Evolutionary conservation across 2,888 invertebrate species (phyloP).

Genomic region (Caenorhabditis uteleia): DNA sequence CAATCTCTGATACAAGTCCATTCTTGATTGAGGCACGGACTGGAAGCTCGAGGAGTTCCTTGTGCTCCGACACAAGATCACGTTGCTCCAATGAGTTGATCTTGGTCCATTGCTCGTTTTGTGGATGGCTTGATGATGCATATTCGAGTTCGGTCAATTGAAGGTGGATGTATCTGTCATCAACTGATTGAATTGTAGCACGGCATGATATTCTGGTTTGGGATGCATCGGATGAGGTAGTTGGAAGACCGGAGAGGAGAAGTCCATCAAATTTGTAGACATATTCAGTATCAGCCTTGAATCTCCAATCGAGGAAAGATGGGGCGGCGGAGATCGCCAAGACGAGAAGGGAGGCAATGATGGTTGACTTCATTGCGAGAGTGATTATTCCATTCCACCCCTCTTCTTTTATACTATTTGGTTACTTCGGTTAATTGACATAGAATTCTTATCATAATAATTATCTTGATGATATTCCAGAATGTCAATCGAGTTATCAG

Average conservation of each 20-base stretch:
- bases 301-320: slow-evolving; percentile 21
- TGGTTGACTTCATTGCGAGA: slow-evolving; percentile 32
- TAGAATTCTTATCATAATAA: too few species aligned
- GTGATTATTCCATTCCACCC: too few species aligned
- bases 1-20: slow-evolving; percentile 50
- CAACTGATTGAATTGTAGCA: slow-evolving; percentile 34
- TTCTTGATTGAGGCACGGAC: slow-evolving; percentile 40
- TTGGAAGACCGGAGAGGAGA: slow-evolving; percentile 40
- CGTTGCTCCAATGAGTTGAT: slow-evolving; percentile 45
- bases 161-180: slow-evolving; percentile 34
- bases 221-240: slow-evolving; percentile 25
- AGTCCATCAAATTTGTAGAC: slow-evolving; percentile 39
- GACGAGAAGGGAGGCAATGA: slow-evolving; percentile 42
- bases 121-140: slow-evolving; percentile 19
- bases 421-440: too few species aligned
- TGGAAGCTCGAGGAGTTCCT: slow-evolving; percentile 43
- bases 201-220: slow-evolving; percentile 37
- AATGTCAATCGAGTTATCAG: too few species aligned
- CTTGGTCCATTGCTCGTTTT: slow-evolving; percentile 20
- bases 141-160: slow-evolving; percentile 23
- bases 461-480: too few species aligned
- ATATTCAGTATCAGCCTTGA: slow-evolving; percentile 34
- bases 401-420: too few species aligned
- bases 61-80: slow-evolving; percentile 34
- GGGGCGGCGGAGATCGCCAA: slow-evolving; percentile 42